Conservation (phyloP, 2,113 vertebrate genomes). For the Lipotes vexillifer region DNA sequence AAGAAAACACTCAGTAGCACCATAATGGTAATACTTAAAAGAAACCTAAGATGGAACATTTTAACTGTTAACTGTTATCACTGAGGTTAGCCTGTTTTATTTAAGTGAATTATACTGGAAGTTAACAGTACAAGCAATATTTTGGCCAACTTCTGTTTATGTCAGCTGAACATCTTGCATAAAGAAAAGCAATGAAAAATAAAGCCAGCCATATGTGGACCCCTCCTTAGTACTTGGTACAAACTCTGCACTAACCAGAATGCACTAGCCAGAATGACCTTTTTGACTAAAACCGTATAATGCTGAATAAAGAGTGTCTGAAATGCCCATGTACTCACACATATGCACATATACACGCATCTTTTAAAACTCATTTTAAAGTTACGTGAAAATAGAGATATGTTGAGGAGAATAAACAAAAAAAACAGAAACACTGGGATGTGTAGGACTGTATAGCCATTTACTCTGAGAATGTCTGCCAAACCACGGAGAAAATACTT, state of each 20-base stretch:
- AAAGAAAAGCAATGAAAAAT: constrained; percentile 71
- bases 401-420: neutral
- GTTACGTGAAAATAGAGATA: neutral
- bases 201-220: constrained; percentile 69
- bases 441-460: neutral
- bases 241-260: constrained; percentile 64
- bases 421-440: neutral
- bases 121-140: constrained; percentile 82
- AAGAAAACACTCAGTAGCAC: constrained; percentile 88
- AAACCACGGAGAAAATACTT: neutral
- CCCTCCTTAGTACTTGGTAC: constrained; percentile 67
- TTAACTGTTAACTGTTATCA: constrained; percentile 58
- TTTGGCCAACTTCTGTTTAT: constrained; percentile 78
- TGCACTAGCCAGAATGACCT: neutral
- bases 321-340: neutral
- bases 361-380: neutral
- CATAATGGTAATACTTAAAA: constrained; percentile 84
- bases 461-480: neutral
- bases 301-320: neutral
- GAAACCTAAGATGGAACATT: constrained; percentile 77
- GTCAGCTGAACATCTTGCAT: constrained; percentile 72
- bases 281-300: neutral
- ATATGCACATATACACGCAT: neutral
- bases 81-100: constrained; percentile 70
- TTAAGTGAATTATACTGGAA: constrained; percentile 78